A percentile compares a stretch with the other conserved stretches of the same genome.
phyloP scores from a whole-genome alignment of 2,113 vertebrate genomes.

The Jaculus jaculus region DNA sequence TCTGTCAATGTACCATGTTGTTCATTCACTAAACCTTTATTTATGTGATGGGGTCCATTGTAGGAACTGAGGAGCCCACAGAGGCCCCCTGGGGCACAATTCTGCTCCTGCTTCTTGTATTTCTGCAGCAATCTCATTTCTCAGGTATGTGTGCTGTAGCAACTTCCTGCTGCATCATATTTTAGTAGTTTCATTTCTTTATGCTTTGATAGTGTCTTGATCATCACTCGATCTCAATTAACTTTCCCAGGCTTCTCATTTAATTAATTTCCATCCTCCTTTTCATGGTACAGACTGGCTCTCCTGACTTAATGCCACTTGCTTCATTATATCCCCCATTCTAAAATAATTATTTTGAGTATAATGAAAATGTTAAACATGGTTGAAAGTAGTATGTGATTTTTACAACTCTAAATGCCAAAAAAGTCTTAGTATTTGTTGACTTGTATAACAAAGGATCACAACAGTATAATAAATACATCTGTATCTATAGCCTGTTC shows the following conservation, averaged over 20 bases:
- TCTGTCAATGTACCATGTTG: slow-evolving; percentile 17
- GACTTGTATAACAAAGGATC: slow-evolving; percentile 38
- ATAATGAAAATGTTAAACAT: slow-evolving; percentile 72
- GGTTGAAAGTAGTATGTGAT: slow-evolving; percentile 43
- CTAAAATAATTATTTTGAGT: slow-evolving; percentile 59
- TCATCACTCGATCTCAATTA: slow-evolving; percentile 57
- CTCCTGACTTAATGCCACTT: slow-evolving; percentile 7
- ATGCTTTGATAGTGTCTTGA: slow-evolving; percentile 37
- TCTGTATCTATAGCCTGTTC: neutral
- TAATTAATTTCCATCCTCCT: slow-evolving; percentile 61
- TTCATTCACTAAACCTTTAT: slow-evolving; percentile 16
- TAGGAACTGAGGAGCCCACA: neutral
- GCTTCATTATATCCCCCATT: slow-evolving; percentile 23
- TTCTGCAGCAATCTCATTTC: neutral
- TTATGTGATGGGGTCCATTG: neutral
- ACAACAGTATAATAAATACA: slow-evolving; percentile 17
- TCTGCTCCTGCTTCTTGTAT: neutral
- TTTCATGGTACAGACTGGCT: slow-evolving; percentile 15
- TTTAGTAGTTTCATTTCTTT: slow-evolving; percentile 40
- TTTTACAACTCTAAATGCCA: slow-evolving; percentile 12
- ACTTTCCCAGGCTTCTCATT: slow-evolving; percentile 52
- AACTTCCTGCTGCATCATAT: neutral
- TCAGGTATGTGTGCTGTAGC: neutral
- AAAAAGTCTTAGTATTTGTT: slow-evolving; percentile 44
- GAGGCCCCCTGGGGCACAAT: neutral